These are phyloP conservation scores for Rhingia campestris DNA, from an alignment of 2,888 invertebrate species.

Conservation along the genomic window DNA sequence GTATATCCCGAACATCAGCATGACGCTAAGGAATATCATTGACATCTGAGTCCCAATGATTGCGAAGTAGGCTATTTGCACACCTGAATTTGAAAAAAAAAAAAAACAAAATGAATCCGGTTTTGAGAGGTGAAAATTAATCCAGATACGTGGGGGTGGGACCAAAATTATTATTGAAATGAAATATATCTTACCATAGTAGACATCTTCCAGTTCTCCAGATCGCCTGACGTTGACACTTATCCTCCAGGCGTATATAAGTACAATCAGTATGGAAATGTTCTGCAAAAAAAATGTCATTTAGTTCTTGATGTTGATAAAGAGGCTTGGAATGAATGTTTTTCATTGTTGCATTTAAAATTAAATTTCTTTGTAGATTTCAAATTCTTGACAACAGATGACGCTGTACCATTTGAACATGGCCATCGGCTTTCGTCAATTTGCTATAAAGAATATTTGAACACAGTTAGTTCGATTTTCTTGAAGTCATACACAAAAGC, in stretches of 20 bases:
- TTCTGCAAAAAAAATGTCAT: conserved; percentile 84
- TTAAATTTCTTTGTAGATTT: too few relatives aligned
- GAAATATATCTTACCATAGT: conserved; percentile 86
- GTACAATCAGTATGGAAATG: conserved; percentile 89
- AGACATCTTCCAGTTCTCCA: conserved; percentile 88
- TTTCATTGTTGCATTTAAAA: not conserved
- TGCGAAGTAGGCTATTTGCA: conserved; percentile 91
- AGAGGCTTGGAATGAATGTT: not conserved
- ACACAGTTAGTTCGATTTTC: too few relatives aligned
- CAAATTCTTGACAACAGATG: not conserved
- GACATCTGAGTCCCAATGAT: conserved; percentile 91
- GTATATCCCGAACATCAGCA: conserved; percentile 89
- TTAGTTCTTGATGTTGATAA: too few relatives aligned
- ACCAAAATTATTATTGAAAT: conserved; percentile 23
- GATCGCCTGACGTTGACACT: conserved; percentile 88
- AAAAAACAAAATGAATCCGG: conserved; percentile 13
- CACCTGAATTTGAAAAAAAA: conserved; percentile 85
- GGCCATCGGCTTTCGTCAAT: too few relatives aligned
- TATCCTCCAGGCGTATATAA: conserved; percentile 90
- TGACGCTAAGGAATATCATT: conserved; percentile 89
- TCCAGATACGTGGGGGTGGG: too few relatives aligned
- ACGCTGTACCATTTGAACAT: not conserved
- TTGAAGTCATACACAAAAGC: too few relatives aligned
- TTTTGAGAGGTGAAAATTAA: conserved; percentile 14
- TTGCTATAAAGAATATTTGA: too few relatives aligned